Base-by-base conservation (phyloP, 1,140 invertebrate species). In the Coelopa frigida region DNA sequence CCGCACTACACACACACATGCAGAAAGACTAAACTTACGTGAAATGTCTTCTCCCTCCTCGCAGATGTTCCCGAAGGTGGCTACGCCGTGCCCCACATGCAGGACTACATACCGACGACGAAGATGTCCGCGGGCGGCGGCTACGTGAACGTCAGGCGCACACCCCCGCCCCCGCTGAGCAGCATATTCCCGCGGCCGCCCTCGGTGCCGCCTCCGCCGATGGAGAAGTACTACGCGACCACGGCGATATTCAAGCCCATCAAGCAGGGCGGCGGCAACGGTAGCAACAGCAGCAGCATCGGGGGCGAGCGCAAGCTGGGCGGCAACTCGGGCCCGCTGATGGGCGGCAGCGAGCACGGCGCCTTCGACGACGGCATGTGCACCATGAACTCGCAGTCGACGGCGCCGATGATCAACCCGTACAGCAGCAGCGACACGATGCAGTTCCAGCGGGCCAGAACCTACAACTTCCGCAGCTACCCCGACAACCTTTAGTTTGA, bases 191-290 rank as follows among this genome's bases (percentile, higher is more conserved):
- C 79, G 51, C 75, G 78, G 70, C 79, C 81, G 40, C 79, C 80
- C 11, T 60, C 61, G 7, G 64, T 68, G 43, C 77, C 81, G 44
- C 81, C 82, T 32, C 82, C 81, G 26, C 83, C 82, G 22, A 79
- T 83, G 45, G 82, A 86, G 63, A 80, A 83, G 51, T 84, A 86
- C 63, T 87, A 87, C 64, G 80, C 82, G 38, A 79, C 81, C 42
- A 79, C 67, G 23, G 61, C 67, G 51, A 70, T 70, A 50, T 69
- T 65, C 46, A 69, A 69, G 58, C 63, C 63, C 46, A 57, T 67
- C 48, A 67, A 67, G 48, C 10, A 7, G 12, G 39, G 39, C 22
- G 42, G 46, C 15, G 27, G 40, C 12, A 39, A 40, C 20, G 41
- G 44, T 20, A 42, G 44, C 35, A 43, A 55, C 31, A 51, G 51